Evolutionary conservation across 2,113 vertebrate genomes (phyloP).

Genomic region (Myiozetetes cayanensis): DNA sequence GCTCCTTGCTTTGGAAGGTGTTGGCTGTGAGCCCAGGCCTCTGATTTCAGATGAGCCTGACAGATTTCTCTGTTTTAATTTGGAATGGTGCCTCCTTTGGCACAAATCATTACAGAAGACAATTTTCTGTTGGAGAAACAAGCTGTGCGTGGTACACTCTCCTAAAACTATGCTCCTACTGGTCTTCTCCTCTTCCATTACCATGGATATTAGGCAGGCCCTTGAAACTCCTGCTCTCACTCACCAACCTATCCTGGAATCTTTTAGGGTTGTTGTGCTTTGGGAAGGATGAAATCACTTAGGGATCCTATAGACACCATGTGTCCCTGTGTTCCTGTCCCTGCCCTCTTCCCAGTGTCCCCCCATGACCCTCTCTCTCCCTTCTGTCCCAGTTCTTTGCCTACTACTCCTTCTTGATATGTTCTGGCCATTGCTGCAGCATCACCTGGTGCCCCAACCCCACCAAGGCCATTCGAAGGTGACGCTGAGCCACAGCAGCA

Average conservation of each 20-base stretch:
- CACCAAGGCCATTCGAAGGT: no score
- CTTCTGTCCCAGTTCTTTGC: background rate
- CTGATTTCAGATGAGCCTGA: background rate
- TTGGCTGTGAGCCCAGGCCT: background rate
- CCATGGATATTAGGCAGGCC: background rate
- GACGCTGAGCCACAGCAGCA: accelerated
- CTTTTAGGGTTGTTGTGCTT: background rate
- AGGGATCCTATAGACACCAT: background rate
- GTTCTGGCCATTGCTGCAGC: background rate
- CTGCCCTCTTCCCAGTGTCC: background rate
- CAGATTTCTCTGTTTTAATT: conserved; percentile 1
- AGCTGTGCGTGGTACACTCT: background rate
- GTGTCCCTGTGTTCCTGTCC: background rate
- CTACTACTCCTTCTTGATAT: background rate
- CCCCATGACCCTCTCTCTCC: background rate
- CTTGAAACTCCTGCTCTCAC: background rate
- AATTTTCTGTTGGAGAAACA: conserved; percentile 19
- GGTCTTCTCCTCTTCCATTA: background rate
- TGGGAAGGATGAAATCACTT: background rate
- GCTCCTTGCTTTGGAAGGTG: background rate
- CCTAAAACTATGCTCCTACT: background rate
- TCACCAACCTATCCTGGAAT: background rate
- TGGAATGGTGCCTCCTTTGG: conserved; percentile 1
- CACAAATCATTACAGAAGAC: conserved; percentile 2
- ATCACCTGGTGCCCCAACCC: background rate